phyloP scores from a whole-genome alignment of 2,888 invertebrate genomes.

The Arenicola marina region DNA sequence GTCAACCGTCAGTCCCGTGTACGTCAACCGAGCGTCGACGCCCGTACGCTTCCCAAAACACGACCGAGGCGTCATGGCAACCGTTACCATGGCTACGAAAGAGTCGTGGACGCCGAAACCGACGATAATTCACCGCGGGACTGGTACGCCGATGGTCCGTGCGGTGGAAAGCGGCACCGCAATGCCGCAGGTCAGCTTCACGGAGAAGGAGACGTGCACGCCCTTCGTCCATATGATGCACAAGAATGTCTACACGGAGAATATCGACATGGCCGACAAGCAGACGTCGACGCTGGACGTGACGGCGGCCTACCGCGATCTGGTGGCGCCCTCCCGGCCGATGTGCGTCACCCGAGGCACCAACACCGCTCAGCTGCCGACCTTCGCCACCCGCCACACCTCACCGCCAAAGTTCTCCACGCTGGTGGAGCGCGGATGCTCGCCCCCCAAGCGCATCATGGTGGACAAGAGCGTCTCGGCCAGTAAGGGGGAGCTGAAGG shows the following conservation, averaged over 20 bases:
- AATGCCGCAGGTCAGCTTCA: conserved; percentile 15
- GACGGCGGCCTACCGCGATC: conserved; percentile 17
- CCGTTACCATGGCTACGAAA: neutral
- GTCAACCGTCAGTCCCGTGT: no score
- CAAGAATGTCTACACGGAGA: conserved; percentile 33
- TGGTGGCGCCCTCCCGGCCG: conserved; percentile 9
- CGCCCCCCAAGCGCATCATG: conserved; percentile 20
- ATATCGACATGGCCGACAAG: conserved; percentile 26
- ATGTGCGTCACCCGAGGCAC: conserved; percentile 22
- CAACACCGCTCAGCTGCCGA: neutral
- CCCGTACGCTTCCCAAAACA: conserved; percentile 1
- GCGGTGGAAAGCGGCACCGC: conserved; percentile 10
- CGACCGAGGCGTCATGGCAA: neutral
- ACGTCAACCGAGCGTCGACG: neutral
- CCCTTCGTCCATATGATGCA: conserved; percentile 20
- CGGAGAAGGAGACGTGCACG: conserved; percentile 35
- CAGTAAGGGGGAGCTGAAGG: conserved; percentile 25
- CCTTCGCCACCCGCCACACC: neutral
- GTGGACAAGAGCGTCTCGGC: conserved; percentile 31
- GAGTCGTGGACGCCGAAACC: neutral
- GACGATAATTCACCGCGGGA: neutral
- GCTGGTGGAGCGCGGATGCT: conserved; percentile 20
- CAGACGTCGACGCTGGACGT: conserved; percentile 27
- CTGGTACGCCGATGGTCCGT: conserved; percentile 5
- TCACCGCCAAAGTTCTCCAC: neutral